Evolutionary conservation across 1,140 invertebrate species (phyloP), one percentile per base, ranked within the genome.

Genomic region (Armadillidium nasatum): DNA sequence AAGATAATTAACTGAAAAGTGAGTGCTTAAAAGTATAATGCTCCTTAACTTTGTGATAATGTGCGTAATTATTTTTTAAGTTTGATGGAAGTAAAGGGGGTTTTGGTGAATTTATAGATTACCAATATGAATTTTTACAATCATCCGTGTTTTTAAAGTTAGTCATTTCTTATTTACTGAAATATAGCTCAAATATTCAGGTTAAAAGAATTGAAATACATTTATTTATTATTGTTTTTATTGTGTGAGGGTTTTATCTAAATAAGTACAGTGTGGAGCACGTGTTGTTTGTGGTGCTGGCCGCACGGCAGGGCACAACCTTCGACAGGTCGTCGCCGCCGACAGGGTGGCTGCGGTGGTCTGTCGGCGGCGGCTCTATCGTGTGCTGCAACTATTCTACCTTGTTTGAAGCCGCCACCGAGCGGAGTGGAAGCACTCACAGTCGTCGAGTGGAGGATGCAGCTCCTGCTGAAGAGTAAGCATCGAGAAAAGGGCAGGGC

Each of bases 381-480:
- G 21, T 66, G 33, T 73, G 33, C 74, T 50, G 60, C 46, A 43
- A 45, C 15, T 44, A 22, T 50, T 10, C 9, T 50, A 60, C 23
- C 46, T 66, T 21, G 10, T 67, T 23, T 45, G 69, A 44, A 67
- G 33, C 74, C 71, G 71, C 68, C 71, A 4, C 68, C 43, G 73
- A 76, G 76, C 74, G 79, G 74, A 43, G 73, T 80, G 76, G 78
- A 79, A 79, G 78, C 75, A 54, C 78, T 79, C 74, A 79, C 78
- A 23, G 77, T 77, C 43, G 76, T 80, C 76, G 76, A 78, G 73
- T 80, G 79, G 79, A 80, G 79, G 73, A 80, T 80, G 79, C 79
- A 80, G 79, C 76, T 80, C 46, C 71, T 80, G 72, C 79, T 80
- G 44, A 78, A 80, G 75, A 76, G 75, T 76, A 80, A 80, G 54